Evolutionary conservation across 1,140 invertebrate genomes (phyloP).

Genomic region (Apis mellifera): DNA sequence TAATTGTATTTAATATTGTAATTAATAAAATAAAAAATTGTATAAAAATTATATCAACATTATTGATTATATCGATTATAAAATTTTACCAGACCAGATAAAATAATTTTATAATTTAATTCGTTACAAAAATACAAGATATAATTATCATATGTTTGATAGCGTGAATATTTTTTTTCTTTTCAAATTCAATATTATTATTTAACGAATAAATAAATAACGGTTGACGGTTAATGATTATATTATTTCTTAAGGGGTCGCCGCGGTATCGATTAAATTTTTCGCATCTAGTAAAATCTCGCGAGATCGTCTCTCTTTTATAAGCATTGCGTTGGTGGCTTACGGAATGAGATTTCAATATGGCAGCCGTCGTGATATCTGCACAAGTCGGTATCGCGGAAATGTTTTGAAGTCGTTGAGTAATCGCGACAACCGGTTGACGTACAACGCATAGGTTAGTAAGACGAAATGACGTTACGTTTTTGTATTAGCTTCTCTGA

Average conservation of each 20-base stretch:
- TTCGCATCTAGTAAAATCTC: not conserved
- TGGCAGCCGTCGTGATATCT: constrained; percentile 70
- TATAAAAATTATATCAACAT: too few relatives aligned
- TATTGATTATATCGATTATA: too few relatives aligned
- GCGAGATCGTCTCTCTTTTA: constrained; percentile 25
- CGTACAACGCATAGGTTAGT: constrained; percentile 69
- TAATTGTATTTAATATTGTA: too few relatives aligned
- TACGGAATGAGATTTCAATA: constrained; percentile 68
- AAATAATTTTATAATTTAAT: too few relatives aligned
- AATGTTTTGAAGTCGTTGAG: constrained; percentile 69
- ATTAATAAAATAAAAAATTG: too few relatives aligned
- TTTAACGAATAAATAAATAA: too few relatives aligned
- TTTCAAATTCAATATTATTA: too few relatives aligned
- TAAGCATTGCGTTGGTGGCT: constrained; percentile 39
- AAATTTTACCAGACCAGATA: too few relatives aligned
- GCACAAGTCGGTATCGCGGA: constrained; percentile 70
- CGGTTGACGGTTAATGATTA: too few relatives aligned
- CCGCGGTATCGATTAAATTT: not conserved
- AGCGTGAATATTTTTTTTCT: too few relatives aligned
- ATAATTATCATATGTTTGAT: too few relatives aligned
- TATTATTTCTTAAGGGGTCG: not conserved
- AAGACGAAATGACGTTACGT: constrained; percentile 40
- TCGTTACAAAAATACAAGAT: too few relatives aligned
- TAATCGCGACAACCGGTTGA: constrained; percentile 66
- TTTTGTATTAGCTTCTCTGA: constrained; percentile 4